These are phyloP conservation scores for Ooceraea biroi DNA, from an alignment of 1,140 invertebrate genomes.

Conservation along the genomic window DNA sequence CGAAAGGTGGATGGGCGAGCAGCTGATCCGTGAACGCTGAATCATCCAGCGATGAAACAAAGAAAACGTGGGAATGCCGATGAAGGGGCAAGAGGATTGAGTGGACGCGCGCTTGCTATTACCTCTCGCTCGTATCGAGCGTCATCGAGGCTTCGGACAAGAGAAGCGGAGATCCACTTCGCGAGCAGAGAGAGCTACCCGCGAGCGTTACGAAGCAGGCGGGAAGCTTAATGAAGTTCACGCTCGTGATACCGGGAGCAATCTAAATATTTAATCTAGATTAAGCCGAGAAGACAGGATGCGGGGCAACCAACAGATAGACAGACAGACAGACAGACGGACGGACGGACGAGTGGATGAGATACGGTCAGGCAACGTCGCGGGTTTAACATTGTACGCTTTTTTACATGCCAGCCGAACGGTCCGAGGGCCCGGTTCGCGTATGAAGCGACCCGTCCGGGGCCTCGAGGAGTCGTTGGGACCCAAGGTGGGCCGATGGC, in stretches of 20 bases:
- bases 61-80: too few relatives aligned
- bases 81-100: too few relatives aligned
- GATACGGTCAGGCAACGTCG: slow-evolving; percentile 48
- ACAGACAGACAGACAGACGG: slow-evolving; percentile 25
- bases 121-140: background rate
- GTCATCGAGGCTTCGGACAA: background rate
- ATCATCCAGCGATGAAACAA: too few relatives aligned
- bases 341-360: slow-evolving; percentile 37
- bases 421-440: slow-evolving; percentile 56
- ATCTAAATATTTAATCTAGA: slow-evolving; percentile 63
- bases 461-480: slow-evolving; percentile 18
- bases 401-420: slow-evolving; percentile 79
- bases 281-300: slow-evolving; percentile 47
- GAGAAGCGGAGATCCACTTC: background rate
- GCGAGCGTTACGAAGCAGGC: too few relatives aligned
- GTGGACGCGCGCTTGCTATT: background rate
- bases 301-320: slow-evolving; percentile 11
- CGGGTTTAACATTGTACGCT: slow-evolving; percentile 74
- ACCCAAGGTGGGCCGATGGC: slow-evolving; percentile 61
- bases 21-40: too few relatives aligned
- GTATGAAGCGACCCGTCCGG: slow-evolving; percentile 31
- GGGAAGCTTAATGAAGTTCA: slow-evolving; percentile 45
- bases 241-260: slow-evolving; percentile 11
- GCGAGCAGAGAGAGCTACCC: slow-evolving; percentile 6
- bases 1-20: too few relatives aligned